Base-by-base conservation (phyloP, 2,888 invertebrate species). In the Podotricha telesiphe region DNA sequence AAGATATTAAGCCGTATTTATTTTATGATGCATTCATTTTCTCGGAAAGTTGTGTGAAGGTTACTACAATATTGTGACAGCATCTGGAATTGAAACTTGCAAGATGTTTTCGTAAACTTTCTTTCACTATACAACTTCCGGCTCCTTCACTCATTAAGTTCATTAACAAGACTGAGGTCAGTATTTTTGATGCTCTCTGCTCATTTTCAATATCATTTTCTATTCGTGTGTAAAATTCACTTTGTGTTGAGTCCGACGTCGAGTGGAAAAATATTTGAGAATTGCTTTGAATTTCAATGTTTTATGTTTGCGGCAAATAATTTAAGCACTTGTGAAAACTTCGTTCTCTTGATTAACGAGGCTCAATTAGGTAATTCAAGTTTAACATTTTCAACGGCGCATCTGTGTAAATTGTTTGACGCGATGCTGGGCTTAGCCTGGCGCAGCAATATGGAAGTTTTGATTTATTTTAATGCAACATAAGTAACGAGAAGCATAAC, bases 281-380 rank as follows among this genome's bases (percentile, higher is more conserved):
- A 88, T 87, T 85, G 84, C 86, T 91, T 89, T 89, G 86, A 89
- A 89, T 86, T 83, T 82, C 85, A 83, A 89, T 89, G 89, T 89
- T 91, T 89, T 89, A 84, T 90, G 88, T 89, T 90, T 86, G 86
- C 86, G 89, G 88, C 86, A 89, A 90, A 91, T 90, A 89, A 91
- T 89, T 88, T 86, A 85, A 90, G 87, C 85, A 88, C 86, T 91
- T 87, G 87, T 83, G 86, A 89, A 91, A 90, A 91, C 89, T 91
- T 89, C 76, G 81, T 80, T 82, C 84, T 90, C 86, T 89, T 90
- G 88, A 91, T 92, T 91, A 92, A 88, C 87, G 82, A 82, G 79
- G 85, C 89, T 87, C 87, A 89, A 91, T 91, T 91, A 88, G 84
- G 82, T 86, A 82, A 83, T 88, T 86, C 81, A 85, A 85, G 81